Percentiles rank a stretch among this genome's conserved stretches.
Conservation (phyloP, 1,140 invertebrate genomes). For the Orussus abietinus region DNA sequence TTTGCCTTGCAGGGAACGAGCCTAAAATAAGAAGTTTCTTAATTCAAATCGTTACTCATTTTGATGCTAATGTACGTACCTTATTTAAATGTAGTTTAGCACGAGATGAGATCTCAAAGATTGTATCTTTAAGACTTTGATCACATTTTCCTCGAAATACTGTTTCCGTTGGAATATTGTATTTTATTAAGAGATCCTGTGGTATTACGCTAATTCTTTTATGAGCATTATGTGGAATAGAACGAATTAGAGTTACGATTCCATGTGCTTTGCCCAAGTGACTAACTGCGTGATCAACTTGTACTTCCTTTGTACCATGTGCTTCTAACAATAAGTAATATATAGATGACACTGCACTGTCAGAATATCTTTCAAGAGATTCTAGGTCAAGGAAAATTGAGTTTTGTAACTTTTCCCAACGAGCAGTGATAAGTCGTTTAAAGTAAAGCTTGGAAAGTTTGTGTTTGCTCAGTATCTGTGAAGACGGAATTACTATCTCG, state of each 20-base stretch:
- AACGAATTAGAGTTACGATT: slow-evolving; percentile 73
- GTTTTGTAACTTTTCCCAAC: slow-evolving; percentile 59
- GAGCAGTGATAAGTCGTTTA: slow-evolving; percentile 65
- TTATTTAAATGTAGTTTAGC: slow-evolving; percentile 79
- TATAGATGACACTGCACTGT: slow-evolving; percentile 72
- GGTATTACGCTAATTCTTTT: slow-evolving; percentile 65
- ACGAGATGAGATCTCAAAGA: slow-evolving; percentile 74
- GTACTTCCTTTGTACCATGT: slow-evolving; percentile 64
- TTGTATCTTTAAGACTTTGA: slow-evolving; percentile 63
- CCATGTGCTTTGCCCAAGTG: slow-evolving; percentile 92
- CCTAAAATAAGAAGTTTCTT: slow-evolving; percentile 51
- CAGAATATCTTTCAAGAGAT: slow-evolving; percentile 77
- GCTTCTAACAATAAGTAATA: slow-evolving; percentile 76
- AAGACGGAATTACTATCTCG: slow-evolving; percentile 25
- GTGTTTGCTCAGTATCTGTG: slow-evolving; percentile 60
- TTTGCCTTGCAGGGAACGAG: slow-evolving; percentile 57
- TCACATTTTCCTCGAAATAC: slow-evolving; percentile 62
- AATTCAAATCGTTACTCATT: slow-evolving; percentile 5
- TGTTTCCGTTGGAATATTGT: slow-evolving; percentile 74
- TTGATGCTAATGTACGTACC: slow-evolving; percentile 53
- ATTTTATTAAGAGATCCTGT: slow-evolving; percentile 72
- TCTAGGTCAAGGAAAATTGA: slow-evolving; percentile 62
- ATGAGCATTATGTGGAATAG: slow-evolving; percentile 61
- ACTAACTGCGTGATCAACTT: slow-evolving; percentile 85
- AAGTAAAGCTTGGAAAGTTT: slow-evolving; percentile 72